Base-by-base conservation (phyloP, 2,113 vertebrate species). In the Grus americana region DNA sequence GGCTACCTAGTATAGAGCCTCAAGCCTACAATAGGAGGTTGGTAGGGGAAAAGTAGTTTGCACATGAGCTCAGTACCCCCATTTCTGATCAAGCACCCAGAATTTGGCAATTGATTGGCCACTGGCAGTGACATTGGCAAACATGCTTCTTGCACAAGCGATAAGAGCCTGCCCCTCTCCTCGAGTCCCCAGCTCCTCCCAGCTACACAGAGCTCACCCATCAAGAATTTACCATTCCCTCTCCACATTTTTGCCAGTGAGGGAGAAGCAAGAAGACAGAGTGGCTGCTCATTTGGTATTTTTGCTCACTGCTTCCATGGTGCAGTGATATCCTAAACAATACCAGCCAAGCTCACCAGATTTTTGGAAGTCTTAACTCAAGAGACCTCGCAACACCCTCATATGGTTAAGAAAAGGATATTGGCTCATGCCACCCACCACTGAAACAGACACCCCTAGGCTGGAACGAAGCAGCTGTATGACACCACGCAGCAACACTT, bases 401-500 rank as follows among this genome's bases (percentile, higher is more conserved):
- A 0, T 86, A 65, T 0, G 15, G 84, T 88, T 91, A 93, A 76
- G 86, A 84, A 96, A 95, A 86, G 71, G 58, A 71, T 74, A 85
- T 87, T 94, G 91, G 92, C 67, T 94, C 74, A 84, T 96, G 91
- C 96, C 96, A 97, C 97, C 94, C 94, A 96, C 95, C 90, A 88
- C 47, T 95, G 95, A 97, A 95, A 96, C 75, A 88, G 78, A 97
- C 82, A 96, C 91, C 78, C 86, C 70, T 49, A 34, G 86, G 63
- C 94, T 96, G 95, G 93, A 92, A 92, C 21, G 29, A 40, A 97
- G 95, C 96, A 97, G 97, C 97, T 98, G 97, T 97, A 93, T 97
- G 90, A 95, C 91, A 95, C 84, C 94, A 96, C 11, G 32, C 54
- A 96, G 87, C 73, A 96, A 97, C 86, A 93, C 93, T 97, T 95